Evolutionary conservation across 1,140 invertebrate species (phyloP).

Genomic region (Harlomillsia oculata): DNA sequence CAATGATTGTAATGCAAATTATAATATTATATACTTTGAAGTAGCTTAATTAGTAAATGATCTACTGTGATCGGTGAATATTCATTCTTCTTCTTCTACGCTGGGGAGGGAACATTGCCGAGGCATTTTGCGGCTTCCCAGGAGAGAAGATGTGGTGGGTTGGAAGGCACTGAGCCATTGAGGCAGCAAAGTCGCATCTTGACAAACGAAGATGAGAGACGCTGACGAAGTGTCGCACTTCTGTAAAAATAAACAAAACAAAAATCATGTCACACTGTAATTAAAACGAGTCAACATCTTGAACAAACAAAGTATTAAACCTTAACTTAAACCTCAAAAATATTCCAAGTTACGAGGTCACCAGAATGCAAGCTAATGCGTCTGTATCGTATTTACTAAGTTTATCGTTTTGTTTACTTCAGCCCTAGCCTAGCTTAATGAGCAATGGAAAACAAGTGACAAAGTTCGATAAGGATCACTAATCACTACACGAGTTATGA

Average conservation of each 20-base stretch:
- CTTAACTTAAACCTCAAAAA: not conserved
- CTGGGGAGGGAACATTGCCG: conserved; percentile 27
- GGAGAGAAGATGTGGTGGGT: not conserved
- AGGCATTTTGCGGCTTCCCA: conserved; percentile 26
- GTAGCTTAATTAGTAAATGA: too few relatives aligned
- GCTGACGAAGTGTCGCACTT: conserved; percentile 34
- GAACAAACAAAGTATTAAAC: not conserved
- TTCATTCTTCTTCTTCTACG: conserved; percentile 29
- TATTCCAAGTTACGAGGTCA: too few relatives aligned
- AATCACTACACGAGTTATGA: too few relatives aligned
- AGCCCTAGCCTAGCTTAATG: too few relatives aligned
- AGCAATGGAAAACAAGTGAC: too few relatives aligned
- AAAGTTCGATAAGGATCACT: too few relatives aligned
- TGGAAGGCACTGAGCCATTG: conserved; percentile 28
- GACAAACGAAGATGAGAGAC: conserved; percentile 30
- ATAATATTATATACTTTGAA: too few relatives aligned
- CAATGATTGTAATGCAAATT: too few relatives aligned
- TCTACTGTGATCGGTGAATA: not conserved
- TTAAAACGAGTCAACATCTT: not conserved
- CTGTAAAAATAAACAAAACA: conserved; percentile 27
- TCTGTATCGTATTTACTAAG: too few relatives aligned
- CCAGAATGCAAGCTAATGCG: too few relatives aligned
- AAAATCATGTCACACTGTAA: not conserved
- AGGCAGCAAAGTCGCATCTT: conserved; percentile 19
- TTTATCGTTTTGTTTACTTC: too few relatives aligned